Evolutionary conservation across 2,888 invertebrate genomes (phyloP), one percentile per base, ranked within the genome.

Genomic region (Venusia cambrica): DNA sequence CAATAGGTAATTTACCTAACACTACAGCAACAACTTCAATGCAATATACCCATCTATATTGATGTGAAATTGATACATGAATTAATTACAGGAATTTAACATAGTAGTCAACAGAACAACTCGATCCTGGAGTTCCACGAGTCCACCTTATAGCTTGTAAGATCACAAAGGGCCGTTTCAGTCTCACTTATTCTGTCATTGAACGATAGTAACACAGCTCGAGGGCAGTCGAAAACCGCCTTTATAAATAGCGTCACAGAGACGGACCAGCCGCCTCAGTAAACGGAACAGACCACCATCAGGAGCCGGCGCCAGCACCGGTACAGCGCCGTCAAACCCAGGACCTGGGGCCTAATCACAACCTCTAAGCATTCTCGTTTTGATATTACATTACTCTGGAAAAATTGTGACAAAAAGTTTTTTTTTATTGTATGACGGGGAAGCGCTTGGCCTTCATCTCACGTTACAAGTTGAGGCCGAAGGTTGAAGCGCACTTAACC

Each of bases 131-230:
- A 47, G 42, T 31, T 46, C 21, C 11, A 33, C 11, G 21, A 37
- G 29, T 14, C 30, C 14, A 10, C 62, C 61, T 49, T 48, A 47
- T 45, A 62, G 57, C 51, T 58, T 58, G 49, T 44, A 58, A 65
- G 70, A 75, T 79, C 77, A 78, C 78, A 73, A 72, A 73, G 73
- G 73, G 78, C 80, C 76, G 73, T 75, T 71, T 85, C 84, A 87
- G 85, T 87, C 85, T 87, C 85, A 87, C 84, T 84, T 80, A 74
- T 76, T 80, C 77, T 84, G 83, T 87, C 85, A 83, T 81, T 74
- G 67, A 74, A 77, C 67, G 71, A 72, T 76, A 78, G 73, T 62
- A 76, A 69, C 75, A 73, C 76, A 74, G 76, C 70, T 70, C 62
- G 68, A n/a, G n/a, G n/a, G n/a, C n/a, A n/a, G n/a, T n/a, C n/a